phyloP scores from a whole-genome alignment of 2,797 vertebrate genomes.

The Gallinago solitaria region DNA sequence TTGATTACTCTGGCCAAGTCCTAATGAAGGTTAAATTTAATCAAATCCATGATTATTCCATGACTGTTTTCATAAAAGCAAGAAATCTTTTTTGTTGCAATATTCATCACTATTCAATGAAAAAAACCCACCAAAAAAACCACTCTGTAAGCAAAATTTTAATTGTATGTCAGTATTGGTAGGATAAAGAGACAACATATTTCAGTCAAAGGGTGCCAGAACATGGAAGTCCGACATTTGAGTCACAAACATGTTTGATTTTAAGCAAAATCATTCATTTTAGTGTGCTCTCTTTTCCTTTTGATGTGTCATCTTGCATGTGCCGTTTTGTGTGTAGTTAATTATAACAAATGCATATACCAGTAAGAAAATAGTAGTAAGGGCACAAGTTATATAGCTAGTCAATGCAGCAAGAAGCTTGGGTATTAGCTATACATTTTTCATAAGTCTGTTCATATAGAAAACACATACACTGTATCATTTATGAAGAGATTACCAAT shows the following conservation, averaged over 20 bases:
- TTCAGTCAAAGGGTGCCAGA: background rate
- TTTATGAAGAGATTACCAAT: background rate
- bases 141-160: background rate
- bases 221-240: background rate
- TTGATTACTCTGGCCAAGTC: background rate
- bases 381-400: background rate
- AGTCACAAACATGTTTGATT: background rate
- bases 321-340: background rate
- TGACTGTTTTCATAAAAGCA: background rate
- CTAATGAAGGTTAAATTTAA: background rate
- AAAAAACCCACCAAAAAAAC: background rate
- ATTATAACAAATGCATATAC: background rate
- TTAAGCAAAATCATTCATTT: background rate
- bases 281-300: background rate
- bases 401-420: background rate
- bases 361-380: background rate
- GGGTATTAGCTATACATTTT: background rate
- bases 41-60: background rate
- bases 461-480: background rate
- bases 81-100: accelerated
- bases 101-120: background rate
- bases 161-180: background rate
- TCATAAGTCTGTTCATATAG: background rate
- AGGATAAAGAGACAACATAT: background rate
- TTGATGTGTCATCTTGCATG: background rate